Conservation (phyloP, 2,797 vertebrate genomes). For the Anguilla marmorata region DNA sequence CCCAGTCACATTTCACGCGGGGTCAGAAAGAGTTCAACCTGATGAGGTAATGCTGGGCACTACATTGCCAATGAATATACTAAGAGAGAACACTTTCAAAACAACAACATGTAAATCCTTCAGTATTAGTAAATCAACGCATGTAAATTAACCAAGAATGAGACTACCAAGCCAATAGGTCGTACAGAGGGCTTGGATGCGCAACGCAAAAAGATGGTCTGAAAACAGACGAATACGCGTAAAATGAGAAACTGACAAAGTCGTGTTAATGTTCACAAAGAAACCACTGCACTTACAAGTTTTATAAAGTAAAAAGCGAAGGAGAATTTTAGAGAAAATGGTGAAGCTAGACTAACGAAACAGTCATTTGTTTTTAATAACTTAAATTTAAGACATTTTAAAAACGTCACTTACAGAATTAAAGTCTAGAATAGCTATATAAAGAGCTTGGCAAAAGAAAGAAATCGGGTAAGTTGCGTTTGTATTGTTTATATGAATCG, state of each 20-base stretch:
- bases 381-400: neutral
- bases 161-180: neutral
- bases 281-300: neutral
- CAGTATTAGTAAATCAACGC: constrained; percentile 7
- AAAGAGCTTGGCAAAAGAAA: neutral
- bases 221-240: neutral
- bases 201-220: neutral
- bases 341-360: neutral
- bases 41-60: constrained; percentile 51
- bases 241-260: neutral
- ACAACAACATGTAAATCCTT: constrained; percentile 35
- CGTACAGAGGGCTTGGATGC: neutral
- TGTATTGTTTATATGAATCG: neutral
- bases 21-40: constrained; percentile 85
- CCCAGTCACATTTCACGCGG: constrained; percentile 66
- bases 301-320: neutral
- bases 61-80: constrained; percentile 40
- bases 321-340: neutral
- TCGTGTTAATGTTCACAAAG: neutral
- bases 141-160: constrained; percentile 15
- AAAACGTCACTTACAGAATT: neutral
- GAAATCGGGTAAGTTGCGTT: neutral
- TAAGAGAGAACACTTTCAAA: constrained; percentile 37
- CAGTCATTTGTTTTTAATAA: neutral
- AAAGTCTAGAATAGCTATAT: neutral